Percentiles rank a stretch among this genome's conserved stretches.
Conservation (phyloP, 2,888 invertebrate species). For the Cataglyphis livida region DNA sequence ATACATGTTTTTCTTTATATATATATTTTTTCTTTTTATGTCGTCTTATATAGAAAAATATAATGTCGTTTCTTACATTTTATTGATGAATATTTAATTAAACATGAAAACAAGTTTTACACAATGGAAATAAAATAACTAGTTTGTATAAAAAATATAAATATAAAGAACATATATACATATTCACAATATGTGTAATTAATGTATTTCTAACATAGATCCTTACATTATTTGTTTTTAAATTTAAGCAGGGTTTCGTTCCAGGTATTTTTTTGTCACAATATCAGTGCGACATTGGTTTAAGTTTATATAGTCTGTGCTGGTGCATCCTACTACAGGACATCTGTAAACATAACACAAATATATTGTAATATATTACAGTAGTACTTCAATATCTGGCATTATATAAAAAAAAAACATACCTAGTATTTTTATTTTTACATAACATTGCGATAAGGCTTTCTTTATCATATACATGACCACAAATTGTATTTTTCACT, state of each 20-base stretch:
- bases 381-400: background rate
- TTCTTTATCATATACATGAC: constrained; percentile 81
- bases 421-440: constrained; percentile 79
- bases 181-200: background rate
- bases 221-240: background rate
- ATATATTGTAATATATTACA: background rate
- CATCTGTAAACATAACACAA: constrained; percentile 73
- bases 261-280: constrained; percentile 77
- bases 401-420: constrained; percentile 1
- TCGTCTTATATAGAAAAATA: background rate
- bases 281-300: constrained; percentile 75
- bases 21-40: background rate
- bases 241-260: constrained; percentile 68
- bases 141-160: background rate
- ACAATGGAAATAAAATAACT: background rate
- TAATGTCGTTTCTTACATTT: background rate
- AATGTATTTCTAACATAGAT: background rate
- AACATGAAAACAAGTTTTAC: background rate
- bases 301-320: constrained; percentile 71
- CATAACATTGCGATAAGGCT: constrained; percentile 76
- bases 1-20: background rate
- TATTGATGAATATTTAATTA: background rate
- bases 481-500: constrained; percentile 80
- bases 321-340: constrained; percentile 81
- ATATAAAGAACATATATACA: background rate